Conservation (phyloP, 1,140 invertebrate genomes). For the Chrysomallon squamiferum region DNA sequence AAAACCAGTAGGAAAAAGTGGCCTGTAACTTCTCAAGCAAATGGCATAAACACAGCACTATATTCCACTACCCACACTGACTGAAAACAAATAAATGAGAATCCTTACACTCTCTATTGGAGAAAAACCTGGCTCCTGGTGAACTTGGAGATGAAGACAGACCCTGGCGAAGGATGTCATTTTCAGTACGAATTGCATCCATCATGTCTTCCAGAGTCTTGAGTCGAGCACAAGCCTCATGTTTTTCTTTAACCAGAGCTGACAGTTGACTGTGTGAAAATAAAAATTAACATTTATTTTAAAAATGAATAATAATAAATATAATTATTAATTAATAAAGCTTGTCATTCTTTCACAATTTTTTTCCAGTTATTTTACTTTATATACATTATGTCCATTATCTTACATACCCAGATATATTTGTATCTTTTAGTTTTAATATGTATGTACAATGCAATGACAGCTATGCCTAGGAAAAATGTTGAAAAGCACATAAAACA, state of each 20-base stretch:
- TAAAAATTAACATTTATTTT: constrained; percentile 14
- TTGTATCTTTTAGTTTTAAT: too few species aligned
- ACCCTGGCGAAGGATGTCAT: constrained; percentile 38
- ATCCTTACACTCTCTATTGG: too few species aligned
- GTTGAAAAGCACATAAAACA: too few species aligned
- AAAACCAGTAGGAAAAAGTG: too few species aligned
- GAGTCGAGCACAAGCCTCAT: constrained; percentile 47
- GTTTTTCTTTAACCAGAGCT: constrained; percentile 48
- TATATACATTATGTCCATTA: background rate
- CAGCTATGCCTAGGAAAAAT: too few species aligned
- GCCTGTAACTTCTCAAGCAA: too few species aligned
- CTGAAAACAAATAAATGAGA: too few species aligned
- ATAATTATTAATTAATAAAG: background rate
- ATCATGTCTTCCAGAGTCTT: constrained; percentile 54
- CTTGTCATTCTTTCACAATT: background rate
- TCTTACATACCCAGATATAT: too few species aligned
- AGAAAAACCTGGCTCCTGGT: background rate
- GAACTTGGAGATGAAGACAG: constrained; percentile 11
- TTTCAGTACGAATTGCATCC: constrained; percentile 51
- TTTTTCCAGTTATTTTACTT: background rate
- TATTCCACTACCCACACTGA: too few species aligned
- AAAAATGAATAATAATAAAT: too few species aligned
- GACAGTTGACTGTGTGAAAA: constrained; percentile 52
- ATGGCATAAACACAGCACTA: too few species aligned
- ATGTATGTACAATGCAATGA: too few species aligned